Evolutionary conservation across 2,888 invertebrate genomes (phyloP).

Genomic region (Pseudococcus longispinus): DNA sequence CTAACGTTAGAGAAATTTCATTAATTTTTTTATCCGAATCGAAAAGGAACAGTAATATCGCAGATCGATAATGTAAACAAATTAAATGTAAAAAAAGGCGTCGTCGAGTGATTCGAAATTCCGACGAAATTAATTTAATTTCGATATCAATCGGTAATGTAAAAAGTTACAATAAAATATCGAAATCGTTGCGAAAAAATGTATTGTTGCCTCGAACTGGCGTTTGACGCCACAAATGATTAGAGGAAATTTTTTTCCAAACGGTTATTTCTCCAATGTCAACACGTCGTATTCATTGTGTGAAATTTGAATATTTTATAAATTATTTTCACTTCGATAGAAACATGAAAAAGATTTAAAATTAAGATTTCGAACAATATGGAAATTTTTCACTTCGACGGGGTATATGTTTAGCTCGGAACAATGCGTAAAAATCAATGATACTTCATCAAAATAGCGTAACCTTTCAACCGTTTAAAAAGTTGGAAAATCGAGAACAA

Average conservation of each 20-base stretch:
- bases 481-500: neutral
- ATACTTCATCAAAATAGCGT: constrained; percentile 1
- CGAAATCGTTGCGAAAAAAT: neutral
- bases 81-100: neutral
- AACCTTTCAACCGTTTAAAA: constrained; percentile 5
- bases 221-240: neutral
- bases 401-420: neutral
- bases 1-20: neutral
- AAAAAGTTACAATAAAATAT: neutral
- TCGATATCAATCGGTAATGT: neutral
- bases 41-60: neutral
- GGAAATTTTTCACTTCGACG: neutral
- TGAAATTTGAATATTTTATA: constrained; percentile 1
- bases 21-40: neutral
- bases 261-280: neutral
- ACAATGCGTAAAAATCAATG: neutral
- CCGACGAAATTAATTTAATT: neutral
- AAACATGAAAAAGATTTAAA: neutral
- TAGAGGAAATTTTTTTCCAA: neutral
- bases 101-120: neutral
- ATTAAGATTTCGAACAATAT: neutral
- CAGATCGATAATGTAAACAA: neutral
- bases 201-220: neutral
- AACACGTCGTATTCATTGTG: neutral
- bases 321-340: neutral